phyloP scores from a whole-genome alignment of 2,888 invertebrate genomes.

The Eupithecia insigniata region DNA sequence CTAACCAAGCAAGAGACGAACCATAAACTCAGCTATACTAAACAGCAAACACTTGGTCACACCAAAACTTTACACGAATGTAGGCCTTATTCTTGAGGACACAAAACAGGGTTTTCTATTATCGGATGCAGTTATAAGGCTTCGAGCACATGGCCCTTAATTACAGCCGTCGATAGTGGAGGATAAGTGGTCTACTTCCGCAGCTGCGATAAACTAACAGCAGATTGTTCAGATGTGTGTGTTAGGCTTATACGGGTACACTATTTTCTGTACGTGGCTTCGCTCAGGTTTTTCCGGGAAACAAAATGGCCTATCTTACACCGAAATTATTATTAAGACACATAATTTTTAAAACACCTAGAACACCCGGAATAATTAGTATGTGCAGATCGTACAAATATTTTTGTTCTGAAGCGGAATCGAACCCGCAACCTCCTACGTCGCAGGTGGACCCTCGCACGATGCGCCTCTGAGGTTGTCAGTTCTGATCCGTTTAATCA shows the following conservation, averaged over 20 bases:
- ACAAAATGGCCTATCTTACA: too few relatives aligned
- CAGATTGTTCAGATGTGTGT: conserved; percentile 2
- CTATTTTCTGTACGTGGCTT: neutral
- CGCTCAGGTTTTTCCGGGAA: neutral
- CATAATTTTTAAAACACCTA: too few relatives aligned
- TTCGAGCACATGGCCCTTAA: conserved; percentile 32
- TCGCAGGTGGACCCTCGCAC: too few relatives aligned
- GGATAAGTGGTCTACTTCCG: conserved; percentile 36
- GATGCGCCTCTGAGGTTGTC: too few relatives aligned
- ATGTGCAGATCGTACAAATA: too few relatives aligned
- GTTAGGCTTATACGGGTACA: neutral
- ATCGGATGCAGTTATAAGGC: conserved; percentile 24
- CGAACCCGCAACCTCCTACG: too few relatives aligned
- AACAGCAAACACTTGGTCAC: neutral
- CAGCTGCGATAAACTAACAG: conserved; percentile 27
- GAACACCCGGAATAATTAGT: too few relatives aligned
- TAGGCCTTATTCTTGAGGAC: neutral
- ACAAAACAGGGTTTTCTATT: neutral
- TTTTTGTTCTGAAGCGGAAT: too few relatives aligned
- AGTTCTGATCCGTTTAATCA: too few relatives aligned
- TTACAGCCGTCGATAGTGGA: conserved; percentile 33
- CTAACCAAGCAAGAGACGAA: neutral
- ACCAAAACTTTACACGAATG: neutral
- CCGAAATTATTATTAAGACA: too few relatives aligned
- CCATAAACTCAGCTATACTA: neutral